phyloP scores from a whole-genome alignment of 2,888 invertebrate genomes.

The Calameuta pallipes region DNA sequence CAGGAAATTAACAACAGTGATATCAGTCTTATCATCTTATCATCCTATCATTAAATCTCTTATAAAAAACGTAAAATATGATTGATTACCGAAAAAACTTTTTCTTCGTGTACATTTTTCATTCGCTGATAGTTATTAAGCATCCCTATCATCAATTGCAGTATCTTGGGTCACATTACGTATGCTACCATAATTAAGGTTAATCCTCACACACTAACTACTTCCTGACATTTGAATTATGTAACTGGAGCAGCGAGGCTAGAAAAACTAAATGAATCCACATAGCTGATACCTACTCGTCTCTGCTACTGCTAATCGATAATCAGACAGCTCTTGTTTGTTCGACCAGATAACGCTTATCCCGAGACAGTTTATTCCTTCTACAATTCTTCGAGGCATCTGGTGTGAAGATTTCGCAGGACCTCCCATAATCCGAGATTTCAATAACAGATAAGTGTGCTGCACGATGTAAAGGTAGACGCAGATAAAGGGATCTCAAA shows the following conservation, averaged over 20 bases:
- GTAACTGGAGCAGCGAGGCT: neutral
- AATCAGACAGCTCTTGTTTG: neutral
- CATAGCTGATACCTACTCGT: neutral
- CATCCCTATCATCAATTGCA: neutral
- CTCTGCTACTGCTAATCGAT: neutral
- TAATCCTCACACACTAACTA: neutral
- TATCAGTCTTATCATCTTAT: conserved; percentile 14
- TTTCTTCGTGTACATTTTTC: neutral
- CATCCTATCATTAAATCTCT: neutral
- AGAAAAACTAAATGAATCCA: neutral
- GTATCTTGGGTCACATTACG: neutral
- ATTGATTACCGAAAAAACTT: neutral
- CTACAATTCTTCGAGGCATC: neutral
- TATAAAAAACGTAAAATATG: neutral
- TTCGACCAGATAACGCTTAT: neutral
- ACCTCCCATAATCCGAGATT: conserved; percentile 30
- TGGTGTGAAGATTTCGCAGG: neutral
- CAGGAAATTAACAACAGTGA: conserved; percentile 44
- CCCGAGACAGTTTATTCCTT: neutral
- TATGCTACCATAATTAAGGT: neutral
- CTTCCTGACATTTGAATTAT: neutral
- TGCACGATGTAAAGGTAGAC: neutral
- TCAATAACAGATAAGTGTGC: conserved; percentile 32
- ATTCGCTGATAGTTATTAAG: neutral
- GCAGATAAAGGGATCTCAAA: conserved; percentile 12